Evolutionary conservation across 64 coral and sea anemone species (phyloP), one percentile per base, ranked within the genome.

Genomic region (Montipora capricornis): DNA sequence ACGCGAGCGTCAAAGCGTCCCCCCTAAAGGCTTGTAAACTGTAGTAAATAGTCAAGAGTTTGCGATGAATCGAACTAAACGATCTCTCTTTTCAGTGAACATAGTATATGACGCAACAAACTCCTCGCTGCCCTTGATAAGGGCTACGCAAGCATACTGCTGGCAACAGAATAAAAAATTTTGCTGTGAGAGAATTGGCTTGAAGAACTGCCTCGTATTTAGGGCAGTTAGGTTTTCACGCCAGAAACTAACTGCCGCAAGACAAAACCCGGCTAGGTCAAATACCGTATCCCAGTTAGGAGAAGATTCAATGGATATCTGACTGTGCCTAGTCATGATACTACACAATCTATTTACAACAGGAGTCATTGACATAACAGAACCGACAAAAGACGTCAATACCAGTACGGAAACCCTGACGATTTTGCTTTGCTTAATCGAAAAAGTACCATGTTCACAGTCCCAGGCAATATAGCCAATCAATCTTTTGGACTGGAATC

Each of bases 381-480:
- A 68, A 20, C 89, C 78, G 14, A 82, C 89, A 52, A 91, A 82
- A 58, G 89, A 48, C 5, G 48, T 48, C 16, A 55, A 15, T 67
- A 62, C 52, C n/a, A 0, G 53, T 15, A 12, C 58, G 19, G 53
- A 84, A 44, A 60, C 79, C 53, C 51, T 92, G 47, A 29, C 24
- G 47, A 74, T 22, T 17, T 48, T 82, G 51, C 49, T 83, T 47
- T 73, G 50, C 20, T 74, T 91, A 55, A 91, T 58, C 24, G 91
- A 59, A 55, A 62, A 76, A 50, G 53, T 37, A 37, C 46, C 73
- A 37, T 61, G 15, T 13, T 9, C 73, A 9, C 29, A 47, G 44
- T 89, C n/a, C 92, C 76, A 94, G n/a, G 53, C 67, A 89, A 90
- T 86, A 58, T 11, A 75, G 9, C 88, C 88, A 90, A 69, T 19